Conservation (phyloP, 2,113 vertebrate species). For the Mesoclemmys tuberculata region DNA sequence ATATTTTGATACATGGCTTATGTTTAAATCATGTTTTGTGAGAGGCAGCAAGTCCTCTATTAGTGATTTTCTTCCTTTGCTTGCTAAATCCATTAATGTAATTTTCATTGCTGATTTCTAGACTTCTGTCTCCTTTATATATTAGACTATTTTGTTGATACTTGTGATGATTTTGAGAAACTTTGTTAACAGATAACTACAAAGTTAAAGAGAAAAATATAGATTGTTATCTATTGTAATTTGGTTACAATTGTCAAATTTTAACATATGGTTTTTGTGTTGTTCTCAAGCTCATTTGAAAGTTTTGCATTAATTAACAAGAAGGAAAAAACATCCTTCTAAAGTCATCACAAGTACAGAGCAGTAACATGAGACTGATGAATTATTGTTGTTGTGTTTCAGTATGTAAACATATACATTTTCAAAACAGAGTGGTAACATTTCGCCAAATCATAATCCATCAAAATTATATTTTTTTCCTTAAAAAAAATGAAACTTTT, state of each 20-base stretch:
- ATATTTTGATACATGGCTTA: constrained; percentile 3
- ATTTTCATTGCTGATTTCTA: constrained; percentile 20
- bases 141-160: constrained; percentile 38
- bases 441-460: constrained; percentile 50
- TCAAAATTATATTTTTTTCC: constrained; percentile 25
- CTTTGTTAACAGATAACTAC: constrained; percentile 57
- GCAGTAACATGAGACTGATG: constrained; percentile 31
- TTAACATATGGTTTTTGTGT: constrained; percentile 70
- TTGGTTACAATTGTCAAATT: constrained; percentile 46
- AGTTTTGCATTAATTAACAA: constrained; percentile 69
- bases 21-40: background rate
- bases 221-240: constrained; percentile 49
- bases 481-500: constrained; percentile 57
- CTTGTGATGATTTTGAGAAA: constrained; percentile 43
- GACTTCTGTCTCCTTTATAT: background rate
- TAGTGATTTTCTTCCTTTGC: constrained; percentile 4
- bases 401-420: constrained; percentile 27
- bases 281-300: constrained; percentile 59
- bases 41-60: background rate
- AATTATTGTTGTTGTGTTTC: constrained; percentile 42
- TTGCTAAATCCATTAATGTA: constrained; percentile 11
- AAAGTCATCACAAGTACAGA: constrained; percentile 53
- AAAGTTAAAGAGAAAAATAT: constrained; percentile 41
- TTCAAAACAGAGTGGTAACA: constrained; percentile 50
- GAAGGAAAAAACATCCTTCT: constrained; percentile 41